Conservation (phyloP, 2,888 invertebrate species). For the Habrosyne pyritoides region DNA sequence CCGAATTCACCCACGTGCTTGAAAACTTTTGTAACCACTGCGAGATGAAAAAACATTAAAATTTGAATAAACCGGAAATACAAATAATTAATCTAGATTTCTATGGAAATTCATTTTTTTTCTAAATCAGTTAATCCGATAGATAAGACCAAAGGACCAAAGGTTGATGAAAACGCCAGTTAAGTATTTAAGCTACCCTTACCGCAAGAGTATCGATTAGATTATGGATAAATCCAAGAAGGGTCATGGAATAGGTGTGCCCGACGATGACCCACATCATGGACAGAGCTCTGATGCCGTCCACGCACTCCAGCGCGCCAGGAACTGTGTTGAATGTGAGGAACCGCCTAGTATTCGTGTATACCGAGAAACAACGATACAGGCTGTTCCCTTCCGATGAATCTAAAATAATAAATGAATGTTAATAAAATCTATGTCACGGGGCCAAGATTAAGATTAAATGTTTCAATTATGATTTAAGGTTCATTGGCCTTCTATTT, state of each 20-base stretch:
- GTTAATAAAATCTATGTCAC: too few species aligned
- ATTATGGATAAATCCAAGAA: constrained; percentile 50
- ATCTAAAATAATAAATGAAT: constrained; percentile 25
- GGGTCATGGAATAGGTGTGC: constrained; percentile 56
- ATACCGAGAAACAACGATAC: constrained; percentile 58
- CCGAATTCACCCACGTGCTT: constrained; percentile 62
- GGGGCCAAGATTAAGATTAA: too few species aligned
- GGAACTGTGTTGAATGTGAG: constrained; percentile 50
- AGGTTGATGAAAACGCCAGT: too few species aligned
- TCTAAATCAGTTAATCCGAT: neutral
- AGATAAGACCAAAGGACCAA: too few species aligned
- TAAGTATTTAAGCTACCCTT: constrained; percentile 18
- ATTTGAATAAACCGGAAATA: too few species aligned
- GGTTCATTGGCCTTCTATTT: too few species aligned
- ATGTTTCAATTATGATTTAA: too few species aligned
- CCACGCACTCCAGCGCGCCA: constrained; percentile 65
- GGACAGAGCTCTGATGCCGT: constrained; percentile 70
- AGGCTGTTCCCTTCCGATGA: constrained; percentile 32
- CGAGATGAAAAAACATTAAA: constrained; percentile 5
- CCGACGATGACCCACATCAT: constrained; percentile 76
- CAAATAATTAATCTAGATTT: too few species aligned
- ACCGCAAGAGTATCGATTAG: constrained; percentile 35
- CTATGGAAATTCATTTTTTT: too few species aligned
- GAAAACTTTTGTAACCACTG: constrained; percentile 53
- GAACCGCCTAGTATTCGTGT: constrained; percentile 65